These are phyloP conservation scores for Pogonus chalceus DNA, from an alignment of 1,140 invertebrate species.

Conservation along the genomic window DNA sequence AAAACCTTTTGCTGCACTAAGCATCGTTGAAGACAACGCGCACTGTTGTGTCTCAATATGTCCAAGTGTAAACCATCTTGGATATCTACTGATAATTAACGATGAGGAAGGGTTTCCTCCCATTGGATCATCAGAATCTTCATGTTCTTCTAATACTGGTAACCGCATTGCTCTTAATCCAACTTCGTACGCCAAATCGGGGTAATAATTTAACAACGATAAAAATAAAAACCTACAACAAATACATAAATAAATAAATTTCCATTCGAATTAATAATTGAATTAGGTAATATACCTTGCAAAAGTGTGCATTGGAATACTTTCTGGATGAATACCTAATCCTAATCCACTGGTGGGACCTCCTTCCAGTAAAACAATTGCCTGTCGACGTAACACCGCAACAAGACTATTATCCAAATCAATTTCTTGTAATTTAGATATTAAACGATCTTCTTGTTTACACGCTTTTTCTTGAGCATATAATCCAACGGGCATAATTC, in stretches of 20 bases:
- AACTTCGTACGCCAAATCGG: constrained; percentile 64
- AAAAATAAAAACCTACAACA: constrained; percentile 56
- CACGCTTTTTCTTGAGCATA: constrained; percentile 63
- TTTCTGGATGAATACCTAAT: constrained; percentile 63
- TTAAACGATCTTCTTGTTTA: constrained; percentile 68
- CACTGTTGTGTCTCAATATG: constrained; percentile 77
- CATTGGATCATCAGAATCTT: constrained; percentile 45
- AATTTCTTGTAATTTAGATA: constrained; percentile 62
- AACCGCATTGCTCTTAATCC: constrained; percentile 55
- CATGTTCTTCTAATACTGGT: constrained; percentile 67
- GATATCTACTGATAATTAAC: constrained; percentile 46
- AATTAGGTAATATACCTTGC: constrained; percentile 35
- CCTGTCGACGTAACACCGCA: constrained; percentile 46
- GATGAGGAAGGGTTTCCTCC: constrained; percentile 34
- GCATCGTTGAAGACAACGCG: constrained; percentile 65
- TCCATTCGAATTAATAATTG: background rate
- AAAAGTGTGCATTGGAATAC: constrained; percentile 74
- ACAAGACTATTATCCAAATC: constrained; percentile 61
- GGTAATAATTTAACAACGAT: constrained; percentile 58
- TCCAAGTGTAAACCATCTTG: constrained; percentile 60
- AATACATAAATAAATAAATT: background rate
- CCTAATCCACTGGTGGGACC: constrained; percentile 67
- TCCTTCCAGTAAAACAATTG: constrained; percentile 54
- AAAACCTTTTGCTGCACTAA: constrained; percentile 59
- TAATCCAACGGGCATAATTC: constrained; percentile 65